A percentile compares a stretch with the other conserved stretches of the same genome.
phyloP scores from a whole-genome alignment of 1,140 invertebrate species.

The Holotrichia oblita region DNA sequence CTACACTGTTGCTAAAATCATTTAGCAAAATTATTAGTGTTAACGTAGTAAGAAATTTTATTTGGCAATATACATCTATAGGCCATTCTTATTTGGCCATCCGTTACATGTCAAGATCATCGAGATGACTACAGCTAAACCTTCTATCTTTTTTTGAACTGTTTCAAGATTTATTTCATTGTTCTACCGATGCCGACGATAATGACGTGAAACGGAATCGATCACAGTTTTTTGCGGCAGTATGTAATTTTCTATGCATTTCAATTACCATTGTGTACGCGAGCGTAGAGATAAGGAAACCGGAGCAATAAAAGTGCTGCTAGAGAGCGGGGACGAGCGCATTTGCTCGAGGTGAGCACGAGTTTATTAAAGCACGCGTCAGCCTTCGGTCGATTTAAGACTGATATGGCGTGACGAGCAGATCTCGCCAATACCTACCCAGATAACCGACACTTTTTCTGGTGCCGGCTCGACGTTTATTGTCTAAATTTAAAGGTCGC shows the following conservation, averaged over 20 bases:
- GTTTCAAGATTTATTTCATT: background rate
- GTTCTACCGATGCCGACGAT: background rate
- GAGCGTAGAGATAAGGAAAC: slow-evolving; percentile 31
- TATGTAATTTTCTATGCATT: slow-evolving; percentile 14
- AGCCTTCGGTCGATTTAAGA: slow-evolving; percentile 8
- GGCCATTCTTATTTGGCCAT: too few species aligned
- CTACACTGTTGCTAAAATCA: too few species aligned
- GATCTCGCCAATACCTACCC: slow-evolving; percentile 18
- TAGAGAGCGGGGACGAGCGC: background rate
- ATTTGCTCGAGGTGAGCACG: slow-evolving; percentile 25
- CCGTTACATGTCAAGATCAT: too few species aligned
- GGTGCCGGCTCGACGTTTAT: background rate
- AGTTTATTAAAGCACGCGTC: slow-evolving; percentile 32
- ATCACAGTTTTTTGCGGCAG: slow-evolving; percentile 12
- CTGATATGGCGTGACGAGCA: slow-evolving; percentile 21
- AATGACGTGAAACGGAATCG: background rate
- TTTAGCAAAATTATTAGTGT: too few species aligned
- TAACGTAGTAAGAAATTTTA: too few species aligned
- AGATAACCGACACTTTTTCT: slow-evolving; percentile 26
- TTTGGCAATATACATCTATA: too few species aligned
- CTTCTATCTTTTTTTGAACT: too few species aligned
- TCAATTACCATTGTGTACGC: slow-evolving; percentile 33
- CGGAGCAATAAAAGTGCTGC: slow-evolving; percentile 21
- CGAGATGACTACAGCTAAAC: too few species aligned
- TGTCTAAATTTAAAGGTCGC: slow-evolving; percentile 35